Conservation (phyloP, 2,888 invertebrate genomes). For the Tetanocera ferruginea region DNA sequence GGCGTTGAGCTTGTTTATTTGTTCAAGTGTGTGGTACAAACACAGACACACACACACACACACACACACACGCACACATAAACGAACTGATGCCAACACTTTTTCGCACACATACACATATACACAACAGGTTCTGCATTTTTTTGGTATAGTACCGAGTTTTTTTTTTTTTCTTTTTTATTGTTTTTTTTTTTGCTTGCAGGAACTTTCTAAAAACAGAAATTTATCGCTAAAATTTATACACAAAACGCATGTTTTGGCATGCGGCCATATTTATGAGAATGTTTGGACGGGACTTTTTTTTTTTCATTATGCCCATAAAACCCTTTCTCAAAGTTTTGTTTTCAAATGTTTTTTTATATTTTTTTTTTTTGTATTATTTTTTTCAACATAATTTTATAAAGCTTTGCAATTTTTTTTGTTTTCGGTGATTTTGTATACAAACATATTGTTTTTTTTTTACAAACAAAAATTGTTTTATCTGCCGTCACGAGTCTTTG, state of each 20-base stretch:
- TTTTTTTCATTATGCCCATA: slow-evolving; percentile 4
- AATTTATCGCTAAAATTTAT: slow-evolving; percentile 58
- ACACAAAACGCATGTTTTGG: slow-evolving; percentile 60
- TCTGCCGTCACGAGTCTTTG: slow-evolving; percentile 49
- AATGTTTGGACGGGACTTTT: not conserved
- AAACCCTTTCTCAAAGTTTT: not conserved
- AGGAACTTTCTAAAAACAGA: slow-evolving; percentile 32
- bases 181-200: not conserved
- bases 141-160: no score
- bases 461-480: no score
- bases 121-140: not conserved
- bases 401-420: slow-evolving; percentile 11
- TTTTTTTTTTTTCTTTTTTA: not conserved
- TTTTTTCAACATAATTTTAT: not conserved
- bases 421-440: slow-evolving; percentile 8
- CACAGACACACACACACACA: slow-evolving; percentile 43
- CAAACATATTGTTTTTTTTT: slow-evolving; percentile 30
- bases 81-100: not conserved
- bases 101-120: slow-evolving; percentile 17
- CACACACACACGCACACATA: slow-evolving; percentile 3
- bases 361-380: not conserved
- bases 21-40: slow-evolving; percentile 10
- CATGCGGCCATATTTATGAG: slow-evolving; percentile 56
- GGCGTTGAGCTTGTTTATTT: slow-evolving; percentile 36
- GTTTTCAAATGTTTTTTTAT: not conserved